Base-by-base conservation (phyloP, 1,140 invertebrate species). In the Odontomachus brunneus region DNA sequence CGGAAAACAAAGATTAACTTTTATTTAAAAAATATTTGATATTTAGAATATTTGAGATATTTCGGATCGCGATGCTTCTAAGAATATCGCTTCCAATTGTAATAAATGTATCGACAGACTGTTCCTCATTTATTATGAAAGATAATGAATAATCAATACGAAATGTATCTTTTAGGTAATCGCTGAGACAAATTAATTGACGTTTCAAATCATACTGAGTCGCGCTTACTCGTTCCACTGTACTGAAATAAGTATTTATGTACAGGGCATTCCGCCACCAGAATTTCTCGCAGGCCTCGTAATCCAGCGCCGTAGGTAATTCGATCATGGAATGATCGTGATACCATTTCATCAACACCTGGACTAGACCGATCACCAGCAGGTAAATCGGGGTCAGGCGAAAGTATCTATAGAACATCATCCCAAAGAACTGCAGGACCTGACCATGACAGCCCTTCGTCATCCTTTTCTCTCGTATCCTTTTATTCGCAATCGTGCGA, bases 201-300 rank as follows among this genome's bases (percentile, higher is more conserved):
- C 3, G 19, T 11, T 55, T 55, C 22, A 19, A 55, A 55, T 55
- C n/a, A 11, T 55, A n/a, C 53, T 7, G 53, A 55, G 3, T 9
- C 22, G 17, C 72, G 84, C 88, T 91, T 86, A 94, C 94, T 72
- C 91, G 91, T 78, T 94, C 91, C 2, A 91, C 80, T 72, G 91
- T 84, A 9, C 90, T 86, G 63, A 93, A 94, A 82, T 93, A 94
- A 0, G 92, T 94, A 60, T 94, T 94, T 38, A 94, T 89, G 69
- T 93, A 94, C 1, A 94, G 81, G 59, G 86, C 89, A 83, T 94
- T 94, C 74, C 93, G 87, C 94, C 93, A 94, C 94, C 94, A 94
- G 84, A 90, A 93, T 82, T 91, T 88, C 33, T 89, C 88, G 67
- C 94, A 94, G 48, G 90, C 94, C n/a, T 89, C 49, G 44, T 92